phyloP scores from a whole-genome alignment of 2,888 invertebrate genomes.

The Ochlodes sylvanus region DNA sequence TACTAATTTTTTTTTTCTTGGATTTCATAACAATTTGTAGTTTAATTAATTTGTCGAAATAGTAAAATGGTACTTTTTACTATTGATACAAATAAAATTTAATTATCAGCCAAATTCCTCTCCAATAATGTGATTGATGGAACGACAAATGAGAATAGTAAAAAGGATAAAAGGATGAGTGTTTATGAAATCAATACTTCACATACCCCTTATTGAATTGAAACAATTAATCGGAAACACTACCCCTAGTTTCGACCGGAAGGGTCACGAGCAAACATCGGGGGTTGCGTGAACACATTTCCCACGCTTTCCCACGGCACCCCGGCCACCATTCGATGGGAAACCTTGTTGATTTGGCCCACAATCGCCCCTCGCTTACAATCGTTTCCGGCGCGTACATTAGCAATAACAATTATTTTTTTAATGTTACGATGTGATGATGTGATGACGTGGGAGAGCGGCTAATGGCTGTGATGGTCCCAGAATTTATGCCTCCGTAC shows the following conservation, averaged over 20 bases:
- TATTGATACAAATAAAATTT: no score
- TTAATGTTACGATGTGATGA: conserved; percentile 41
- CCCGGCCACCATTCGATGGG: conserved; percentile 54
- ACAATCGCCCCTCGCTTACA: conserved; percentile 64
- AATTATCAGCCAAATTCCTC: no score
- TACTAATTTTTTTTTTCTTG: no score
- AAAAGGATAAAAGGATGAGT: background rate
- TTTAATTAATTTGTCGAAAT: no score
- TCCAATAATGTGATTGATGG: no score
- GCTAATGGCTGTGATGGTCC: conserved; percentile 13
- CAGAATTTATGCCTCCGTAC: background rate
- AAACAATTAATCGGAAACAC: conserved; percentile 30
- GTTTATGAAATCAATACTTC: conserved; percentile 17
- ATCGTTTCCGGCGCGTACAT: conserved; percentile 67
- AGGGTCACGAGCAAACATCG: conserved; percentile 71
- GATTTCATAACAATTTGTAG: no score
- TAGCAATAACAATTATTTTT: conserved; percentile 48
- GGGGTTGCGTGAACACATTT: conserved; percentile 75
- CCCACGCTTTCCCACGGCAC: conserved; percentile 74
- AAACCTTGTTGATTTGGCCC: conserved; percentile 79
- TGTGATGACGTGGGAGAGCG: conserved; percentile 34
- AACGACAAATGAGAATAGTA: background rate
- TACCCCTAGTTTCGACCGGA: conserved; percentile 56
- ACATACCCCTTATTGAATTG: conserved; percentile 16
- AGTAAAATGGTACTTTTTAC: no score